A percentile compares a stretch with the other conserved stretches of the same genome.
Evolutionary conservation across 2,888 invertebrate genomes (phyloP).

Genomic region (Homarus gammarus): DNA sequence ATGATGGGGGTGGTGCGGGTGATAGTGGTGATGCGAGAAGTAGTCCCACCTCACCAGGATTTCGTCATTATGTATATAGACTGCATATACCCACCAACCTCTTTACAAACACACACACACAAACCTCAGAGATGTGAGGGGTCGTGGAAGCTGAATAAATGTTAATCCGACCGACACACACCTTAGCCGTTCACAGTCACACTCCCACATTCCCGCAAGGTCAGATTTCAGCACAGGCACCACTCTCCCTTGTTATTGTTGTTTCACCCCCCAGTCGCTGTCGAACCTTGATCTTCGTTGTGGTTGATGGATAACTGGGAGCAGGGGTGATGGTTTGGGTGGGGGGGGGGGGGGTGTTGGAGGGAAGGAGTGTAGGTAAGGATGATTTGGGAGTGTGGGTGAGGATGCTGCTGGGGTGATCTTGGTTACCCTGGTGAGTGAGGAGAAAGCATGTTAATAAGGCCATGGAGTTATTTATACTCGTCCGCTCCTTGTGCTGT

Average conservation of each 20-base stretch:
- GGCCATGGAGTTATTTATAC: not conserved
- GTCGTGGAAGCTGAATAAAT: no score
- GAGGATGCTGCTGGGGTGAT: not conserved
- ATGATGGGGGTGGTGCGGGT: no score
- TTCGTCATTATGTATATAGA: no score
- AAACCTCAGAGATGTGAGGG: no score
- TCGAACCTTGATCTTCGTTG: not conserved
- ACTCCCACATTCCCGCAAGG: no score
- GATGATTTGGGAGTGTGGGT: slow-evolving; percentile 8
- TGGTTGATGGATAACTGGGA: not conserved
- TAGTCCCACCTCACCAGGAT: no score
- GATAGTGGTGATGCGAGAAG: no score
- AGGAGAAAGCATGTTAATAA: not conserved
- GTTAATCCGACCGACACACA: no score
- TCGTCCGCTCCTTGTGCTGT: not conserved
- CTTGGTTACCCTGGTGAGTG: not conserved
- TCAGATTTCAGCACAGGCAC: not conserved
- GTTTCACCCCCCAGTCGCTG: not conserved
- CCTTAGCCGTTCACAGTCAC: no score
- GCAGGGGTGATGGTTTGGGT: not conserved
- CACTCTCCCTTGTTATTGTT: not conserved
- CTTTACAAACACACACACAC: no score
- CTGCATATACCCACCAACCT: no score
- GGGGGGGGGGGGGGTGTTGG: not conserved
- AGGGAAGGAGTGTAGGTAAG: not conserved